A percentile compares a stretch with the other conserved stretches of the same genome.
phyloP scores from a whole-genome alignment of 2,797 vertebrate species.

The Cossypha polioptera region DNA sequence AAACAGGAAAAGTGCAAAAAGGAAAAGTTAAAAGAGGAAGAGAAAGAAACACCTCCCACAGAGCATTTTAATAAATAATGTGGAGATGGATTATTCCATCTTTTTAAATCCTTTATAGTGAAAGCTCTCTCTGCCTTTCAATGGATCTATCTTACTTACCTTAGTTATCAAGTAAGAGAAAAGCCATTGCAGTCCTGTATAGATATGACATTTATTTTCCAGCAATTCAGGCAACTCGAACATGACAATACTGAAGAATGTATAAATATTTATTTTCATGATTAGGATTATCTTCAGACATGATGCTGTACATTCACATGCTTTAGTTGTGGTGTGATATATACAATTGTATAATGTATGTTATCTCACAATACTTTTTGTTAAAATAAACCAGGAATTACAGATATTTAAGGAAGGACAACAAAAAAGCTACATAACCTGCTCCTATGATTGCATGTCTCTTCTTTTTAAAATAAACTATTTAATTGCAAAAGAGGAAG shows the following conservation, averaged over 20 bases:
- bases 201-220: constrained; percentile 15
- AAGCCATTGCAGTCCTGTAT: not conserved
- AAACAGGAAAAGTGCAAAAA: constrained; percentile 42
- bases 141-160: constrained; percentile 4
- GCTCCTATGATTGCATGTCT: not conserved
- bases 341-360: not conserved
- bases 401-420: not conserved
- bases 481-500: constrained; percentile 7
- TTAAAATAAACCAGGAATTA: not conserved
- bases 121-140: constrained; percentile 11
- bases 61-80: constrained; percentile 3
- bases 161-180: constrained; percentile 18
- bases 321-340: not conserved
- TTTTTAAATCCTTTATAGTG: constrained; percentile 24
- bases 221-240: not conserved
- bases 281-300: constrained; percentile 22
- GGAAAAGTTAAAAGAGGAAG: constrained; percentile 25
- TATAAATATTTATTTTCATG: constrained; percentile 31
- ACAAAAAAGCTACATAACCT: not conserved
- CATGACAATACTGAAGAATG: not conserved
- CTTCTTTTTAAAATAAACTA: not conserved
- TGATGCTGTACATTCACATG: not conserved
- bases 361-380: not conserved
- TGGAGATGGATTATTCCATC: not conserved
- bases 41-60: not conserved